A percentile compares a stretch with the other conserved stretches of the same genome.
Evolutionary conservation across 2,888 invertebrate species (phyloP).

Genomic region (Lepidocyrtoides sp.): DNA sequence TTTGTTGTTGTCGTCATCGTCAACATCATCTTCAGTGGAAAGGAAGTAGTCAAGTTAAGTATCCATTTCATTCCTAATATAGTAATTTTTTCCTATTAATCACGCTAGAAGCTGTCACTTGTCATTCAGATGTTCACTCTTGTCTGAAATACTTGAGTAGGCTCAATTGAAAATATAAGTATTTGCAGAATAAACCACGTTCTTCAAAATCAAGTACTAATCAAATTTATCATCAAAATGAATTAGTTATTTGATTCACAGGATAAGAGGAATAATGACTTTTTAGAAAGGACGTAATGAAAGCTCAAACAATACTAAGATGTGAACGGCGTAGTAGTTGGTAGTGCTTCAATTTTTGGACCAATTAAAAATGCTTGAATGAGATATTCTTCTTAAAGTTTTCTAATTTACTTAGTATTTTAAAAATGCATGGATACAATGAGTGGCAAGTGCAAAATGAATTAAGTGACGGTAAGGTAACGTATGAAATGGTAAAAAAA

Average conservation of each 20-base stretch:
- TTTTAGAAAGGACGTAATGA: too few relatives aligned
- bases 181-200: background rate
- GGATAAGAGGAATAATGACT: too few relatives aligned
- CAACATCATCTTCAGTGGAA: conserved; percentile 9
- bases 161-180: background rate
- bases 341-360: too few relatives aligned
- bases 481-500: too few relatives aligned
- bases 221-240: background rate
- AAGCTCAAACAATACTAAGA: too few relatives aligned
- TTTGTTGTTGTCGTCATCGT: conserved; percentile 1
- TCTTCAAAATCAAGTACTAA: background rate
- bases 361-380: too few relatives aligned
- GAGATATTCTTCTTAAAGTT: too few relatives aligned
- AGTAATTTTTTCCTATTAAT: conserved; percentile 51
- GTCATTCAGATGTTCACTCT: conserved; percentile 30
- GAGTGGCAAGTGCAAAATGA: too few relatives aligned
- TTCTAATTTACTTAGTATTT: too few relatives aligned
- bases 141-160: conserved; percentile 6
- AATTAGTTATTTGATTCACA: background rate
- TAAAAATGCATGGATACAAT: too few relatives aligned
- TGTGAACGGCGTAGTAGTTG: too few relatives aligned
- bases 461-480: too few relatives aligned
- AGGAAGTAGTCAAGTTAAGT: conserved; percentile 37
- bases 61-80: conserved; percentile 59
- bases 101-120: conserved; percentile 54